Conservation (phyloP, 2,113 vertebrate species). For the Pimephales promelas region DNA sequence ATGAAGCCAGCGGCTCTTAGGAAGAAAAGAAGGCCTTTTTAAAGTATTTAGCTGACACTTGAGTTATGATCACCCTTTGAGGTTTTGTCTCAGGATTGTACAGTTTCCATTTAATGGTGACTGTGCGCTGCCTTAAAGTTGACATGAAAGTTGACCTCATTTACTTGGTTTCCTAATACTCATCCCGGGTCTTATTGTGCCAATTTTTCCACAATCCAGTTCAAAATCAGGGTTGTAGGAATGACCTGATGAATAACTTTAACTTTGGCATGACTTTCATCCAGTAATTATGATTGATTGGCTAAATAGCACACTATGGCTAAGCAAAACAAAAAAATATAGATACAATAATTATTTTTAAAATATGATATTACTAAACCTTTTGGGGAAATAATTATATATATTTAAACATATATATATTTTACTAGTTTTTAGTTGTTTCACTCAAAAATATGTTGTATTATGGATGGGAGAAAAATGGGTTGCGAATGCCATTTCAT, state of each 20-base stretch:
- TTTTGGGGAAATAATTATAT: too few species aligned
- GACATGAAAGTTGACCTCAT: constrained; percentile 6
- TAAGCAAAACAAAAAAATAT: too few species aligned
- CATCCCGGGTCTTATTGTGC: not conserved
- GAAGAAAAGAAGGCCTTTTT: not conserved
- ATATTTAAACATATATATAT: too few species aligned
- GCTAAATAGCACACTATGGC: not conserved
- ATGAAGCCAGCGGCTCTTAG: constrained; percentile 10
- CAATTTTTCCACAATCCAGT: not conserved
- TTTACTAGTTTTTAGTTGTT: not conserved
- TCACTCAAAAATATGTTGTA: not conserved
- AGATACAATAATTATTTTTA: too few species aligned
- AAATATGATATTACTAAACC: too few species aligned
- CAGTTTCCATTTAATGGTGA: not conserved
- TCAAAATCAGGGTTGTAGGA: not conserved
- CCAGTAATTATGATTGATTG: not conserved
- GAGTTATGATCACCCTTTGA: constrained; percentile 1
- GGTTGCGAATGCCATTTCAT: not conserved
- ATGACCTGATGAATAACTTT: not conserved
- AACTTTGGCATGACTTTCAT: not conserved
- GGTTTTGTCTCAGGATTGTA: not conserved
- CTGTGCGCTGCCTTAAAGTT: not conserved
- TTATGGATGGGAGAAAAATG: not conserved
- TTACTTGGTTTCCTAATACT: not conserved
- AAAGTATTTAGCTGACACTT: constrained; percentile 22